Conservation (phyloP, 2,888 invertebrate species). For the Xestobium rufovillosum region DNA sequence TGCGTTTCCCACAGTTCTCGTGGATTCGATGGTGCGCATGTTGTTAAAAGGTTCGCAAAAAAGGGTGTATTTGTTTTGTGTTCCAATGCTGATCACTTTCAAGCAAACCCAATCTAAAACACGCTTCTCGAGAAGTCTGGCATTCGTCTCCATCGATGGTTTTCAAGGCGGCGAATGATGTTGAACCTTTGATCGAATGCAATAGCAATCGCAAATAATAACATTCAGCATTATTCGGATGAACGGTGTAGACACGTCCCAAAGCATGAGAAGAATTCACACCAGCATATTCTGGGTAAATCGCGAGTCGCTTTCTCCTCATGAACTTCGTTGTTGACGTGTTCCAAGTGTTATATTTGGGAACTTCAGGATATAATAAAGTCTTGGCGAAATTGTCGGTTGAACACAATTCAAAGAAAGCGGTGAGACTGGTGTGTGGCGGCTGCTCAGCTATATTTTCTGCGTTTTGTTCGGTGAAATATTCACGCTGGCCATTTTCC, state of each 20-base stretch:
- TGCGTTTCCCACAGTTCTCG: too few relatives aligned
- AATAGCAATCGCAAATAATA: slow-evolving; percentile 29
- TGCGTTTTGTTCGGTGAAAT: slow-evolving; percentile 14
- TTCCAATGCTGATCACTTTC: too few relatives aligned
- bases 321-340: slow-evolving; percentile 11
- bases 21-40: too few relatives aligned
- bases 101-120: slow-evolving; percentile 5
- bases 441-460: slow-evolving; percentile 9
- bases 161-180: too few relatives aligned
- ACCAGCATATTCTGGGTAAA: slow-evolving; percentile 10
- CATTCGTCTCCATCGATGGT: slow-evolving; percentile 4
- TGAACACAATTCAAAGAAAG: slow-evolving; percentile 15
- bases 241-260: slow-evolving; percentile 26
- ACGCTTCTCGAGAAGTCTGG: slow-evolving; percentile 5
- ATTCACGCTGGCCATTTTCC: too few relatives aligned
- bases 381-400: slow-evolving; percentile 19
- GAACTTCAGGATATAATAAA: slow-evolving; percentile 15
- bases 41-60: too few relatives aligned
- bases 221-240: slow-evolving; percentile 26
- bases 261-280: slow-evolving; percentile 18
- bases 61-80: too few relatives aligned
- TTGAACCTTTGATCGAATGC: too few relatives aligned
- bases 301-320: slow-evolving; percentile 13
- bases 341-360: slow-evolving; percentile 18
- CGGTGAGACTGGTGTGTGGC: slow-evolving; percentile 14